These are phyloP conservation scores for Sorex fumeus DNA, from an alignment of 2,113 vertebrate species.

Conservation along the genomic window DNA sequence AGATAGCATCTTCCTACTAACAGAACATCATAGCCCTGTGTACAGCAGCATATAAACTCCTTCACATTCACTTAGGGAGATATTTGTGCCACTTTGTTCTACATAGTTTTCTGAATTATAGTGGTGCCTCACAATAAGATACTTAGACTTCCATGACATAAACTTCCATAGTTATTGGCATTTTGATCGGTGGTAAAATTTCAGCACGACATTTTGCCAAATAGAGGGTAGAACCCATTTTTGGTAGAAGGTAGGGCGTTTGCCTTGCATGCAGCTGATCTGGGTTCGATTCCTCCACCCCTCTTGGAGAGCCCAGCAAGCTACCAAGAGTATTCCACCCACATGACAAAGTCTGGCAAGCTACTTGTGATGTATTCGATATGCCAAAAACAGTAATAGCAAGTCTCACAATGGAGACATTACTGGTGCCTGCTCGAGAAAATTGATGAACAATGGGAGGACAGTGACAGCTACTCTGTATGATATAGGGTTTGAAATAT, in stretches of 20 bases:
- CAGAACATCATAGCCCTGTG: fast-evolving
- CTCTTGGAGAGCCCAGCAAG: no score
- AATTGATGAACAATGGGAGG: no score
- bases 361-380: no score
- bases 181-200: not conserved
- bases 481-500: not conserved
- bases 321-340: no score
- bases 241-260: no score
- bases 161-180: not conserved
- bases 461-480: not conserved
- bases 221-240: not conserved
- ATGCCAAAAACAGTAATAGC: no score
- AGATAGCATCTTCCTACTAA: not conserved
- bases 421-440: no score
- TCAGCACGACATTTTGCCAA: not conserved
- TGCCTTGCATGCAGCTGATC: no score
- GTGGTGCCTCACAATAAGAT: not conserved
- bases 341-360: no score
- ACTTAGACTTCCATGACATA: not conserved
- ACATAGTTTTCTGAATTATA: not conserved
- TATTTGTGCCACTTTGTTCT: not conserved
- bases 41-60: not conserved
- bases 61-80: not conserved
- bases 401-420: no score
- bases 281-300: no score